phyloP scores from a whole-genome alignment of 2,888 invertebrate genomes.

The Atrina japonica region DNA sequence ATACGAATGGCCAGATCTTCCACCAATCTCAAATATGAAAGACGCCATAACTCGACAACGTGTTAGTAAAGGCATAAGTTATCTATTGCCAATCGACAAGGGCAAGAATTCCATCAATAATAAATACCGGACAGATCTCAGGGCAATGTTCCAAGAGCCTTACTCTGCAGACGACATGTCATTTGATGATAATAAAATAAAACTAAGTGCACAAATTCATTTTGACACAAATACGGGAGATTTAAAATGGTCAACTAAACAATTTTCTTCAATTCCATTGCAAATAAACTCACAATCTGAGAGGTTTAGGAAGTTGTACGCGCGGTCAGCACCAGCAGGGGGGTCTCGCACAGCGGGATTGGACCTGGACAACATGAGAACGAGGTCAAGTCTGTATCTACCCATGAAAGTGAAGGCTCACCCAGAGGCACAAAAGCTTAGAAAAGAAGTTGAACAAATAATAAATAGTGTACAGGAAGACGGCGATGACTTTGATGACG shows the following conservation, averaged over 20 bases:
- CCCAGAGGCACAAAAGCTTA: slow-evolving; percentile 66
- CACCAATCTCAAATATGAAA: slow-evolving; percentile 72
- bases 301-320: slow-evolving; percentile 61
- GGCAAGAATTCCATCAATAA: slow-evolving; percentile 71
- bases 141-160: slow-evolving; percentile 76
- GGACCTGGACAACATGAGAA: slow-evolving; percentile 56
- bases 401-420: slow-evolving; percentile 68
- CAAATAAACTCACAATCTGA: slow-evolving; percentile 72
- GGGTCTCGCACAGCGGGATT: slow-evolving; percentile 54
- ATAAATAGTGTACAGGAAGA: slow-evolving; percentile 67
- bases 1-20: slow-evolving; percentile 77
- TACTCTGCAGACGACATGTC: slow-evolving; percentile 62
- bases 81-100: slow-evolving; percentile 74
- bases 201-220: slow-evolving; percentile 66
- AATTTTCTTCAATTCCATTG: slow-evolving; percentile 51
- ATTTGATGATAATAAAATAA: slow-evolving; percentile 65
- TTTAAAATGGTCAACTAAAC: slow-evolving; percentile 63
- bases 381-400: slow-evolving; percentile 66
- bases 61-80: slow-evolving; percentile 72
- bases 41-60: slow-evolving; percentile 69
- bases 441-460: slow-evolving; percentile 71
- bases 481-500: slow-evolving; percentile 59
- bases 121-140: slow-evolving; percentile 70
- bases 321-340: slow-evolving; percentile 69
- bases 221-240: slow-evolving; percentile 66